A percentile compares a stretch with the other conserved stretches of the same genome.
phyloP scores from a whole-genome alignment of 2,888 invertebrate genomes.

The Diarsia dahlii region DNA sequence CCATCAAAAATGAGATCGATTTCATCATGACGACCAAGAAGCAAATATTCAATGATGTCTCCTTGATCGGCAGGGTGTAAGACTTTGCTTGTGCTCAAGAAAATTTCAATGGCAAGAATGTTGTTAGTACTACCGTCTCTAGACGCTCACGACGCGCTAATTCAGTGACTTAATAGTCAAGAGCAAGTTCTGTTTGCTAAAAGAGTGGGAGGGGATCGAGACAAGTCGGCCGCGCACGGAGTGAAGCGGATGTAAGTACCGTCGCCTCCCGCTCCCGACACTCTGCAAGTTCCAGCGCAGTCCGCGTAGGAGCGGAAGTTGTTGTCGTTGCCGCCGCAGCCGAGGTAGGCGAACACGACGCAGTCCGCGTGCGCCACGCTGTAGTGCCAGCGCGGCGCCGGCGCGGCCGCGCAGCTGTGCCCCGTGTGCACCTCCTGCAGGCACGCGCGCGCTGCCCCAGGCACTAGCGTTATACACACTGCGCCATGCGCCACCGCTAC shows the following conservation, averaged over 20 bases:
- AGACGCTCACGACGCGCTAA: background rate
- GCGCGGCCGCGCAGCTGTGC: constrained; percentile 67
- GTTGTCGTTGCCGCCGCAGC: constrained; percentile 97
- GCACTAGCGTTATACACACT: constrained; percentile 48
- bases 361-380: constrained; percentile 93
- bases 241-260: constrained; percentile 67
- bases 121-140: background rate
- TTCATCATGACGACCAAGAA: too few species aligned
- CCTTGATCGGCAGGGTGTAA: background rate
- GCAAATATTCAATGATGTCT: too few species aligned
- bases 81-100: background rate
- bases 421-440: constrained; percentile 77
- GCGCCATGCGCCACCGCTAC: constrained; percentile 23
- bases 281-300: constrained; percentile 88
- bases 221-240: constrained; percentile 24
- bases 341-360: constrained; percentile 95
- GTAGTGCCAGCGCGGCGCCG: constrained; percentile 93
- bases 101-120: background rate
- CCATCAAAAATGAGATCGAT: too few species aligned
- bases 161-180: background rate
- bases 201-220: background rate
- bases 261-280: constrained; percentile 42
- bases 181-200: background rate
- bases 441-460: constrained; percentile 80
- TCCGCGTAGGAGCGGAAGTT: constrained; percentile 94